Percentiles rank a stretch among this genome's conserved stretches.
phyloP scores from a whole-genome alignment of 2,888 invertebrate species.

The Tenthredo notha region DNA sequence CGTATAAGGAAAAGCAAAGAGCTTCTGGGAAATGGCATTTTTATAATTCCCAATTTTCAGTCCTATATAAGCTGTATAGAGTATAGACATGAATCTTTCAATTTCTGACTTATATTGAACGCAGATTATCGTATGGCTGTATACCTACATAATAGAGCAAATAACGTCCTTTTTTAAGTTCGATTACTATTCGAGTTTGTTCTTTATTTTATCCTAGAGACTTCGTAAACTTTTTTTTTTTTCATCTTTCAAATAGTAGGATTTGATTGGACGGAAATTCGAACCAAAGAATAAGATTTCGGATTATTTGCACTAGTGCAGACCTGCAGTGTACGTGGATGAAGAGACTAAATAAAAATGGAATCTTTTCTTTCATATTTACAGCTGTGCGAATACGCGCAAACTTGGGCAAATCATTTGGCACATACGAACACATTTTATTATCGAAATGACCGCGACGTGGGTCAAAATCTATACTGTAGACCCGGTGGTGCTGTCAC shows the following conservation, averaged over 20 bases:
- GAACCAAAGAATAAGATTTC: neutral
- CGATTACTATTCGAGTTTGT: neutral
- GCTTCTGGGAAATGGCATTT: constrained; percentile 2
- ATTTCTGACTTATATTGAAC: neutral
- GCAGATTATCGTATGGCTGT: neutral
- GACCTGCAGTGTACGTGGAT: neutral
- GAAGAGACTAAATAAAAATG: neutral
- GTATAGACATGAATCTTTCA: neutral
- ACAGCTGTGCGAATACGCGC: constrained; percentile 89
- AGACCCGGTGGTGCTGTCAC: constrained; percentile 85
- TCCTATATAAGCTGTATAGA: neutral
- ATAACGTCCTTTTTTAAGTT: neutral
- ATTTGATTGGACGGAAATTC: neutral
- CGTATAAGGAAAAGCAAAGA: neutral
- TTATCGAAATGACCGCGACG: constrained; percentile 87
- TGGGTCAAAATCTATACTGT: constrained; percentile 91
- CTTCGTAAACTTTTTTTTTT: neutral
- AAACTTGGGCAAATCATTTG: constrained; percentile 93
- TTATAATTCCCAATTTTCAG: neutral
- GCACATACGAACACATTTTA: constrained; percentile 90
- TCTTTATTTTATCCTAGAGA: neutral
- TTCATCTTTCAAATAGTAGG: neutral
- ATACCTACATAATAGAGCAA: neutral
- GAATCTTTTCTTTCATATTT: constrained; percentile 60
- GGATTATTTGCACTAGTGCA: neutral